Percentiles rank a stretch among this genome's conserved stretches.
Conservation (phyloP, 1,140 invertebrate species). For the Zaprionus capensis region DNA sequence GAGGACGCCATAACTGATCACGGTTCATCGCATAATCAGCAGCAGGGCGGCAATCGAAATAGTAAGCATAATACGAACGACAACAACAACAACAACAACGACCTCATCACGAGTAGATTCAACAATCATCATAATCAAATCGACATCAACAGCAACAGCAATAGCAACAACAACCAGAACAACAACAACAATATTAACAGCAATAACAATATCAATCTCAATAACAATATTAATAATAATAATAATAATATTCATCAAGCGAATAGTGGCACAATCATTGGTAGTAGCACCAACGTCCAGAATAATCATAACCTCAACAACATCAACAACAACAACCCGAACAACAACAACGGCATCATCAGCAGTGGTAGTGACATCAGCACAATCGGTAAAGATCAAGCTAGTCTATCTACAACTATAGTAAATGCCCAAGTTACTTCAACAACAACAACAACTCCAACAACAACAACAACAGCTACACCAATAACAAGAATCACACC, state of each 20-base stretch:
- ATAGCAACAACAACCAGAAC: constrained; percentile 54
- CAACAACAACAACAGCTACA: constrained; percentile 22
- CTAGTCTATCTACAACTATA: constrained; percentile 57
- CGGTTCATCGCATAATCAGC: constrained; percentile 63
- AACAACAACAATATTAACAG: constrained; percentile 63
- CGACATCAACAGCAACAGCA: constrained; percentile 73
- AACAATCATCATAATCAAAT: constrained; percentile 69
- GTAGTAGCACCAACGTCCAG: constrained; percentile 78
- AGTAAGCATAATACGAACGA: constrained; percentile 82
- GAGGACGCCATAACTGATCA: constrained; percentile 85
- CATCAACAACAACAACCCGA: constrained; percentile 63
- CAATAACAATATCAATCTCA: constrained; percentile 36
- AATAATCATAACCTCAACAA: constrained; percentile 53
- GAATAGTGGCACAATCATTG: constrained; percentile 84
- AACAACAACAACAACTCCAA: constrained; percentile 29
- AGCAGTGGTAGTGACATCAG: constrained; percentile 81
- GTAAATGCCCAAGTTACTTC: constrained; percentile 35
- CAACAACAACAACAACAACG: constrained; percentile 73
- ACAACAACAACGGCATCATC: constrained; percentile 77
- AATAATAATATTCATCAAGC: constrained; percentile 72
- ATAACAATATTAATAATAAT: constrained; percentile 63
- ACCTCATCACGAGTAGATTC: constrained; percentile 75
- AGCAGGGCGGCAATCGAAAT: constrained; percentile 62
- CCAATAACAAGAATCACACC: background rate
- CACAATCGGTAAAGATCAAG: constrained; percentile 84